Percentiles rank a stretch among this genome's conserved stretches.
Conservation (phyloP, 2,888 invertebrate species). For the Eupithecia subfuscata region DNA sequence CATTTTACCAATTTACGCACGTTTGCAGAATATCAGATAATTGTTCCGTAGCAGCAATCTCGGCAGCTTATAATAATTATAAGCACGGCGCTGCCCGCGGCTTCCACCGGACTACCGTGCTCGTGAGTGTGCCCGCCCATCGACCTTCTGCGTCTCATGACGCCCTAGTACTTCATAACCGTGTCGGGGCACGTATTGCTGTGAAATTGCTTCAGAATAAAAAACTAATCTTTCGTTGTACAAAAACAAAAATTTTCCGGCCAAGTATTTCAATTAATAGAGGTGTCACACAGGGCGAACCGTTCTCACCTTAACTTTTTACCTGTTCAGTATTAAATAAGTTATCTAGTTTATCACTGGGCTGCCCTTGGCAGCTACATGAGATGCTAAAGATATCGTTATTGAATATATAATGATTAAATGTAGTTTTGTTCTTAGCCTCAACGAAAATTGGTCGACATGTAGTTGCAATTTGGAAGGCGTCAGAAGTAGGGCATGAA, state of each 20-base stretch:
- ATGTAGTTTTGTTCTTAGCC: not conserved
- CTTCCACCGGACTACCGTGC: constrained; percentile 45
- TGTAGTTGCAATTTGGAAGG: not conserved
- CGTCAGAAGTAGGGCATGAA: not conserved
- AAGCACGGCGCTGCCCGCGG: constrained; percentile 38
- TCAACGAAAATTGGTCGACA: not conserved
- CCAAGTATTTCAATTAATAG: not conserved
- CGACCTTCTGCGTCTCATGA: constrained; percentile 48
- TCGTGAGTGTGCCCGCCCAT: constrained; percentile 53
- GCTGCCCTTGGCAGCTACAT: not conserved
- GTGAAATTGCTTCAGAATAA: constrained; percentile 8
- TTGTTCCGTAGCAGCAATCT: constrained; percentile 17
- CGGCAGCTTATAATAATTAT: constrained; percentile 39
- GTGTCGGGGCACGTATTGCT: not conserved
- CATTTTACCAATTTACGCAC: constrained; percentile 15
- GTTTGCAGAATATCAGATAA: constrained; percentile 22
- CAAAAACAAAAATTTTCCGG: not conserved
- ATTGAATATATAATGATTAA: not conserved
- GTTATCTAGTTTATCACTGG: not conserved
- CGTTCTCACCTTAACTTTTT: not conserved
- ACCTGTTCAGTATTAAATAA: not conserved
- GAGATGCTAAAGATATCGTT: not conserved
- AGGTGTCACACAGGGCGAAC: not conserved
- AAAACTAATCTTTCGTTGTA: not conserved
- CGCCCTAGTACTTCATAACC: constrained; percentile 42